Conservation (phyloP, 2,888 invertebrate genomes). For the Drosophila limbata region DNA sequence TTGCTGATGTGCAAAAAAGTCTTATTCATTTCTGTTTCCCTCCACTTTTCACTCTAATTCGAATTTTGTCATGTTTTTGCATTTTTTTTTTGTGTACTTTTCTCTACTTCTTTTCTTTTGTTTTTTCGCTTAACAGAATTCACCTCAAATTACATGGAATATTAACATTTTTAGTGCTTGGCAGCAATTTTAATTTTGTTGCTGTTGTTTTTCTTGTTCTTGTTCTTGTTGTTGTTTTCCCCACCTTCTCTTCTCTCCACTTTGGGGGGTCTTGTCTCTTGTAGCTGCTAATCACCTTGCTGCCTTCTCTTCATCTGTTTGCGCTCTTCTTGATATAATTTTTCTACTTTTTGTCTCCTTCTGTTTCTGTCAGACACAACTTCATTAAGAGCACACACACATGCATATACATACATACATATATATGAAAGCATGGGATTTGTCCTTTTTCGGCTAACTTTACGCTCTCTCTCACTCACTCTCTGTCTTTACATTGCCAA, state of each 20-base stretch:
- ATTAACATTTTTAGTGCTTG: constrained; percentile 42
- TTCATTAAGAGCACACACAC: constrained; percentile 47
- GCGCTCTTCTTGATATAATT: background rate
- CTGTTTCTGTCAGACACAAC: constrained; percentile 40
- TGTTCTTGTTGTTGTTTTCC: too few species aligned
- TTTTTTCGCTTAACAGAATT: constrained; percentile 19
- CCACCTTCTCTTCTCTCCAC: background rate
- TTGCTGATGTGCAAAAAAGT: background rate
- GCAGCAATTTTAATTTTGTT: constrained; percentile 37
- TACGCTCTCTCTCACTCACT: constrained; percentile 23
- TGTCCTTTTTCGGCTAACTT: constrained; percentile 58
- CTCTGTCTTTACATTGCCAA: constrained; percentile 3
- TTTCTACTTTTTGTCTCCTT: constrained; percentile 14
- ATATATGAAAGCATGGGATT: constrained; percentile 12
- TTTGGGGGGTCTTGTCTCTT: background rate
- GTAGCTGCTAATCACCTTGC: constrained; percentile 49
- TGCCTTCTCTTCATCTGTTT: constrained; percentile 4
- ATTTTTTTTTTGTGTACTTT: background rate
- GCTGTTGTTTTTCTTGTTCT: background rate
- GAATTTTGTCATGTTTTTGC: constrained; percentile 12
- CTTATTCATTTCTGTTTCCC: background rate
- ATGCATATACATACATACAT: constrained; percentile 13
- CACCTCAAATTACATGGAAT: constrained; percentile 42
- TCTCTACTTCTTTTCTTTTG: background rate
- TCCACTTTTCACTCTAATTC: background rate